A percentile compares a stretch with the other conserved stretches of the same genome.
Evolutionary conservation across 2,797 vertebrate genomes (phyloP).

Genomic region (Poeciliopsis turneri): DNA sequence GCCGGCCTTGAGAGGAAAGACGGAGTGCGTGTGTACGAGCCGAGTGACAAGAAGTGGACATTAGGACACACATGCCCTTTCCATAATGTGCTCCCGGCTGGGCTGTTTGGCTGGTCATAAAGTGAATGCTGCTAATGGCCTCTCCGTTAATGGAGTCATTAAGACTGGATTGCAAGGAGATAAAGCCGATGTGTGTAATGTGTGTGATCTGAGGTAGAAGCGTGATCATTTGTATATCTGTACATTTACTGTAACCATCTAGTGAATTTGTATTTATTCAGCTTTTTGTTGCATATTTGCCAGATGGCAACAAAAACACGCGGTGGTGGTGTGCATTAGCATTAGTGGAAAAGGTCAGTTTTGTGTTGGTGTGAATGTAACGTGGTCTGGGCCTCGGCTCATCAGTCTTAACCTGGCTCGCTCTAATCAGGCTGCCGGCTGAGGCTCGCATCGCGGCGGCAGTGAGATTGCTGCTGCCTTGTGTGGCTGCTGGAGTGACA

Average conservation of each 20-base stretch:
- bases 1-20: constrained; percentile 57
- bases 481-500: constrained; percentile 46
- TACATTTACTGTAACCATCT: constrained; percentile 52
- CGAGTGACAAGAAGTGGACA: constrained; percentile 68
- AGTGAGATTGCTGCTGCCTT: constrained; percentile 24
- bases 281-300: constrained; percentile 28
- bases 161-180: constrained; percentile 75
- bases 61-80: constrained; percentile 75
- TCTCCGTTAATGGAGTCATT: constrained; percentile 79
- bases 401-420: constrained; percentile 51
- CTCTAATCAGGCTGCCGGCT: constrained; percentile 49
- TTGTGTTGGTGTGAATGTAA: constrained; percentile 58
- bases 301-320: constrained; percentile 27
- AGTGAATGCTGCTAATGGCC: constrained; percentile 76
- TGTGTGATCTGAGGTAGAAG: constrained; percentile 43
- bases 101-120: constrained; percentile 73
- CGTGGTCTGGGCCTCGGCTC: constrained; percentile 56
- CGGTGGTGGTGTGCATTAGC: constrained; percentile 41
- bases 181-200: constrained; percentile 72
- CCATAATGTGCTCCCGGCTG: constrained; percentile 73
- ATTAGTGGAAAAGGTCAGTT: constrained; percentile 62
- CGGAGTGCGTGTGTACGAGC: constrained; percentile 35
- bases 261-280: constrained; percentile 44
- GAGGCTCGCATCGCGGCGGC: constrained; percentile 46
- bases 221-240: constrained; percentile 56